A percentile compares a stretch with the other conserved stretches of the same genome.
These are phyloP conservation scores for Barypeithes pellucidus DNA, from an alignment of 2,888 invertebrate genomes.

Conservation along the genomic window DNA sequence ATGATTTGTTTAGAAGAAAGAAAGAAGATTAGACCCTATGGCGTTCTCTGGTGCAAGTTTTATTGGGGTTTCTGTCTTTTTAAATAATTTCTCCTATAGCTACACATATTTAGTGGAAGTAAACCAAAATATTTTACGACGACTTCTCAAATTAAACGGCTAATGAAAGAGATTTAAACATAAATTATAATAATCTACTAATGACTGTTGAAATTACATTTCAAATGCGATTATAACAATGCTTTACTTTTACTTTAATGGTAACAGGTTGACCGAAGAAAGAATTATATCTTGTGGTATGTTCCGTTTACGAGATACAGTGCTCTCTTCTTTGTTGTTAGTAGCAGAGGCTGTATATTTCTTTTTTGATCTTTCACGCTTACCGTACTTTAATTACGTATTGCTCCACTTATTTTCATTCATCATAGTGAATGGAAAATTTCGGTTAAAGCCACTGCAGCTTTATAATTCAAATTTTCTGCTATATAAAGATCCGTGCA, in stretches of 20 bases:
- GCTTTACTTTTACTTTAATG: constrained; percentile 44
- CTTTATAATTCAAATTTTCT: constrained; percentile 41
- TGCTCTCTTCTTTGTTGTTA: constrained; percentile 32
- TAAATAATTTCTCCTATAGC: no score
- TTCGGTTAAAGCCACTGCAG: constrained; percentile 33
- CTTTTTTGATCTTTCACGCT: constrained; percentile 42
- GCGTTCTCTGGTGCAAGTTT: no score
- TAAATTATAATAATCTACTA: constrained; percentile 19
- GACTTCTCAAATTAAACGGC: constrained; percentile 24
- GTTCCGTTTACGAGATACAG: constrained; percentile 25
- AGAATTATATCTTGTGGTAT: constrained; percentile 32
- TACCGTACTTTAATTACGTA: constrained; percentile 44
- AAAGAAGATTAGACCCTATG: no score
- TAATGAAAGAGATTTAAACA: constrained; percentile 33
- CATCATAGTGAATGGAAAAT: constrained; percentile 42
- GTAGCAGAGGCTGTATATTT: constrained; percentile 44
- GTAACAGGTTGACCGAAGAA: neutral
- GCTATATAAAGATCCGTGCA: constrained; percentile 44
- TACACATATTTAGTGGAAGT: no score
- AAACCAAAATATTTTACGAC: no score
- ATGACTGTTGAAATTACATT: constrained; percentile 44
- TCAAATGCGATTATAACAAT: constrained; percentile 37
- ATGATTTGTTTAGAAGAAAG: no score
- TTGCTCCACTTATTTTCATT: constrained; percentile 50
- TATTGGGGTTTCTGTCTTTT: no score